Conservation (phyloP, 2,888 invertebrate genomes). For the Leptinotarsa peninsularis region DNA sequence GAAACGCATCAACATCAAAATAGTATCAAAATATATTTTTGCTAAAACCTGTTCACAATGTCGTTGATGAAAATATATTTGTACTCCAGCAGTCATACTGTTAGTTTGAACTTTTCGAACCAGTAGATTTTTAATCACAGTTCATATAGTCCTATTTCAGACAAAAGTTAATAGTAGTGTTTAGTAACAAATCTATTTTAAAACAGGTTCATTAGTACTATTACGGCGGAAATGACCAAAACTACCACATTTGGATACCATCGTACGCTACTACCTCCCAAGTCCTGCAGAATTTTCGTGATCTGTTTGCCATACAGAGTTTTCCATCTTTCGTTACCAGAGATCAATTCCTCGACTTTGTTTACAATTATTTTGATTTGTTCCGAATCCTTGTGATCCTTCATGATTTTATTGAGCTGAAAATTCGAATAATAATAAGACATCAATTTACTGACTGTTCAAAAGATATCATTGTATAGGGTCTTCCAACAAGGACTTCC, state of each 20-base stretch:
- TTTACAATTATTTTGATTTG: conserved; percentile 29
- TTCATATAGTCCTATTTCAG: background rate
- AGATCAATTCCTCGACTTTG: conserved; percentile 31
- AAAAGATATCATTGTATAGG: too few species aligned
- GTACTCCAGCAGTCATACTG: background rate
- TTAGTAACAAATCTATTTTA: background rate
- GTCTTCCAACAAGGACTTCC: too few species aligned
- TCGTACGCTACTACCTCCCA: background rate
- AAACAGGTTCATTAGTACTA: background rate
- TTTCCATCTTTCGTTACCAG: conserved; percentile 35
- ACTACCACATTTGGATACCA: conserved; percentile 13
- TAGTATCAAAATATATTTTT: background rate
- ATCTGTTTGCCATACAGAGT: conserved; percentile 24
- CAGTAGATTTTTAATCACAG: background rate
- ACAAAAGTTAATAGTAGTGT: too few species aligned
- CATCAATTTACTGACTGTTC: too few species aligned
- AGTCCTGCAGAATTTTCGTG: conserved; percentile 6
- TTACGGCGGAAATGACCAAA: background rate
- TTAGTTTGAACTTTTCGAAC: background rate
- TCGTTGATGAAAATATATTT: background rate
- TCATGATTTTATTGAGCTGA: conserved; percentile 32
- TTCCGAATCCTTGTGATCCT: conserved; percentile 22
- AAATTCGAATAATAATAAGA: conserved; percentile 7
- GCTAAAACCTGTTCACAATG: background rate
- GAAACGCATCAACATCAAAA: too few species aligned